Conservation (phyloP, 2,888 invertebrate genomes). For the Melanostoma mellinum region DNA sequence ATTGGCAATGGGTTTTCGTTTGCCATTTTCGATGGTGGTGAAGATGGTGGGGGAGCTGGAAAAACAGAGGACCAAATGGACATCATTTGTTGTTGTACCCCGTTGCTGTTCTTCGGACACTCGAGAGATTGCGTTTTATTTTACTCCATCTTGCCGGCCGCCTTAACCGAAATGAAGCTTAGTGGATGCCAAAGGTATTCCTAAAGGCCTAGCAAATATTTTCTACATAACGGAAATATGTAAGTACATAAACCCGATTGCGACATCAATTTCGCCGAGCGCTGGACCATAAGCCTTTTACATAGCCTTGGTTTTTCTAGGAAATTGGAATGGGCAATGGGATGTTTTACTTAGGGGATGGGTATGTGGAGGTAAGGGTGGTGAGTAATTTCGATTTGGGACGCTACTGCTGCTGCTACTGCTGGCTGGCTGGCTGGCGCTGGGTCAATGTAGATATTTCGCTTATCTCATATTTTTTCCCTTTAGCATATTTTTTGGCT, state of each 20-base stretch:
- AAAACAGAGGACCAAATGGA: slow-evolving; percentile 50
- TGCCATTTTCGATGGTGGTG: slow-evolving; percentile 23
- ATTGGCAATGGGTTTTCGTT: slow-evolving; percentile 65
- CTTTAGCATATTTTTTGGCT: slow-evolving; percentile 41
- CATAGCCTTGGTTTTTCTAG: slow-evolving; percentile 37
- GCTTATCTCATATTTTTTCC: slow-evolving; percentile 60
- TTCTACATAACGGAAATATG: slow-evolving; percentile 70
- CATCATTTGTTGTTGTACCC: slow-evolving; percentile 63
- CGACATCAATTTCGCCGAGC: slow-evolving; percentile 72
- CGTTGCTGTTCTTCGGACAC: slow-evolving; percentile 64
- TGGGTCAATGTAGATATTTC: slow-evolving; percentile 28
- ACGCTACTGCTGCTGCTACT: not conserved
- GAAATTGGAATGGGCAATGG: slow-evolving; percentile 17
- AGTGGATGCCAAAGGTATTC: slow-evolving; percentile 69
- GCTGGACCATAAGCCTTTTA: slow-evolving; percentile 56
- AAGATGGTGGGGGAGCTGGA: not conserved
- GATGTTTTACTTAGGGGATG: not conserved
- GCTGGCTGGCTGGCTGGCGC: not conserved
- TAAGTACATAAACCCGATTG: slow-evolving; percentile 73
- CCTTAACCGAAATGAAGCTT: slow-evolving; percentile 66
- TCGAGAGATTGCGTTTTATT: slow-evolving; percentile 71
- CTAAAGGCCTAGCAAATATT: slow-evolving; percentile 71
- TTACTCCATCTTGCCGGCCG: slow-evolving; percentile 69
- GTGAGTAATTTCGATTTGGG: slow-evolving; percentile 42
- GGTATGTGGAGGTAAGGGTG: not conserved